Percentiles rank a stretch among this genome's conserved stretches.
Conservation (phyloP, 2,113 vertebrate species). For the Lipophrys pholis region DNA sequence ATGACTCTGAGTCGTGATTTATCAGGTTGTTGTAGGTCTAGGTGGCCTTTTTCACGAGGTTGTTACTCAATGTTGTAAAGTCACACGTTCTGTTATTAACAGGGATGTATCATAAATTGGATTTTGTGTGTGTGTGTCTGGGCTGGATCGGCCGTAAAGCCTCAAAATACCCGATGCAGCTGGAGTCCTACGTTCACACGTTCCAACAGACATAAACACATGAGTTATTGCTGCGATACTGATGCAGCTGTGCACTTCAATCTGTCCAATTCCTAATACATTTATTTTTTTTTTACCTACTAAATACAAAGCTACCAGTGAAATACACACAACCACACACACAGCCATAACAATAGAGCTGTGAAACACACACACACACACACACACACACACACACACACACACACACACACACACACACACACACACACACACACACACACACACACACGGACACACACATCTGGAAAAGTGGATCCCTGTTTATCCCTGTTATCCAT, state of each 20-base stretch:
- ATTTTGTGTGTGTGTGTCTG: conserved; percentile 4
- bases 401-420: conserved; percentile 43
- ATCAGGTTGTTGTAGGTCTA: neutral
- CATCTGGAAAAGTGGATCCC: conserved; percentile 52
- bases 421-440: neutral
- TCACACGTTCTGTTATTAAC: neutral
- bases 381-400: neutral
- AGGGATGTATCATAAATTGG: neutral
- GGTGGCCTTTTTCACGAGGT: neutral
- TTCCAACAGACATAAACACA: conserved; percentile 33
- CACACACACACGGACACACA: conserved; percentile 4
- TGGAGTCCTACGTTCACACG: conserved; percentile 30
- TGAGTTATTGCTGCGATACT: conserved; percentile 11
- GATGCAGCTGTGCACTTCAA: conserved; percentile 26
- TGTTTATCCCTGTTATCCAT: conserved; percentile 28
- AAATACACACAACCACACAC: conserved; percentile 29
- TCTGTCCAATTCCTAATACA: conserved; percentile 13
- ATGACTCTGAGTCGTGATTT: neutral
- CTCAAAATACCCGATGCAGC: conserved; percentile 26
- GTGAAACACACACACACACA: too few species aligned
- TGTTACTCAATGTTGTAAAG: neutral
- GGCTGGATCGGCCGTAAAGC: conserved; percentile 14
- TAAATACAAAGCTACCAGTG: conserved; percentile 44
- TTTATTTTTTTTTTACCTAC: conserved; percentile 15
- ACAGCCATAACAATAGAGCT: conserved; percentile 21